Conservation (phyloP, 2,797 vertebrate species). For the Megalops cyprinoides region DNA sequence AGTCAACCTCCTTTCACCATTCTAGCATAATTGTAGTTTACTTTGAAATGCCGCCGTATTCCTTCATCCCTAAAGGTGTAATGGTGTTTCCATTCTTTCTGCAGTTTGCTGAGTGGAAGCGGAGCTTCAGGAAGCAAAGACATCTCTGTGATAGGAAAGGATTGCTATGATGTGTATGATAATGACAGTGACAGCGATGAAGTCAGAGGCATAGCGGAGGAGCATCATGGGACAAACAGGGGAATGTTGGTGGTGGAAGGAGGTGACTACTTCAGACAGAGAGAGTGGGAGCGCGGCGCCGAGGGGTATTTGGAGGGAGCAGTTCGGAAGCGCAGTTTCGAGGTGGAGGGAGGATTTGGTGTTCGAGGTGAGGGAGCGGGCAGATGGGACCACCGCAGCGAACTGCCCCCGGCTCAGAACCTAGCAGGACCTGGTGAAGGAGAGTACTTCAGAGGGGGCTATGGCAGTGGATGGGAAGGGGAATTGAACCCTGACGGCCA, state of each 20-base stretch:
- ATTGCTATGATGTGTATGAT: not conserved
- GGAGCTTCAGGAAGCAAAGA: slow-evolving; percentile 36
- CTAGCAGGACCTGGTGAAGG: not conserved
- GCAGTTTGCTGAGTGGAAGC: slow-evolving; percentile 61
- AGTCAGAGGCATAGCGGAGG: not conserved
- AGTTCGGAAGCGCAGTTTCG: not conserved
- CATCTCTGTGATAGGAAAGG: not conserved
- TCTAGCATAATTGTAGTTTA: not conserved
- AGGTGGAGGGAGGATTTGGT: slow-evolving; percentile 27
- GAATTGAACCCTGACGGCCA: not conserved
- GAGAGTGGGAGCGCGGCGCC: not conserved
- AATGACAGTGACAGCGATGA: no score
- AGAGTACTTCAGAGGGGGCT: not conserved
- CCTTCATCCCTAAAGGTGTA: not conserved
- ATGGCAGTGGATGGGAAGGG: not conserved
- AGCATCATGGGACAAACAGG: not conserved
- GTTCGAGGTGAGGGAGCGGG: not conserved
- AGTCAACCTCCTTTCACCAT: not conserved
- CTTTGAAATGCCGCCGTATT: not conserved
- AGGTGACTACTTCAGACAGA: not conserved
- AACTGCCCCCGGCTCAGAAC: not conserved
- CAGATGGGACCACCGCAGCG: not conserved
- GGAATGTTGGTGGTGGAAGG: slow-evolving; percentile 6
- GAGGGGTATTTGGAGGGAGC: slow-evolving; percentile 5
- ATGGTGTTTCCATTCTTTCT: not conserved